Evolutionary conservation across 2,888 invertebrate species (phyloP).

Genomic region (Pomacea canaliculata): DNA sequence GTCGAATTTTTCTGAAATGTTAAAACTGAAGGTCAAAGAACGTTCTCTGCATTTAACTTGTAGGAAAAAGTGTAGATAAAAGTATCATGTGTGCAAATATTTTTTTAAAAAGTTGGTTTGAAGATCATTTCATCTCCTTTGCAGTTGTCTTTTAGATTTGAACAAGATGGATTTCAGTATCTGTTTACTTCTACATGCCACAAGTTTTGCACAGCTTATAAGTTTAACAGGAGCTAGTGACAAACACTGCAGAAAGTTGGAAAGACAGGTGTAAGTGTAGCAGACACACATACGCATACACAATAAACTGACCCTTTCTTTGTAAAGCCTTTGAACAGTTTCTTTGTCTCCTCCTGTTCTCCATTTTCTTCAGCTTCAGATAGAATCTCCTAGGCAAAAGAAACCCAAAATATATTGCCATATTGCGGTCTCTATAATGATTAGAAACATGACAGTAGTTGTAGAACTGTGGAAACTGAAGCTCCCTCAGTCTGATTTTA

Average conservation of each 20-base stretch:
- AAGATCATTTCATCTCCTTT: too few species aligned
- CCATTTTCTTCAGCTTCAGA: conserved; percentile 35
- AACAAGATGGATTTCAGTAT: too few species aligned
- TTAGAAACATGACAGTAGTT: too few species aligned
- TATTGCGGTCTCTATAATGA: not conserved
- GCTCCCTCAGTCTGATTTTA: too few species aligned
- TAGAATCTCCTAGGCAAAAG: conserved; percentile 8
- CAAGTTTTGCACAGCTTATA: too few species aligned
- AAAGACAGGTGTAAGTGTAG: too few species aligned
- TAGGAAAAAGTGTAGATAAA: not conserved
- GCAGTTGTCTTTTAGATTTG: too few species aligned
- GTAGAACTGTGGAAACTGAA: too few species aligned
- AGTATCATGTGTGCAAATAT: not conserved
- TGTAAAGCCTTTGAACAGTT: conserved; percentile 46
- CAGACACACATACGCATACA: not conserved
- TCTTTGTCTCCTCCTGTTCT: conserved; percentile 17
- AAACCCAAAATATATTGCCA: not conserved
- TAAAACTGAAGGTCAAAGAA: not conserved
- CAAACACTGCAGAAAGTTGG: too few species aligned
- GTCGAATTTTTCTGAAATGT: conserved; percentile 49
- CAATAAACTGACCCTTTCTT: conserved; percentile 23
- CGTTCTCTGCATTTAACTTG: not conserved
- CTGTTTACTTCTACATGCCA: too few species aligned
- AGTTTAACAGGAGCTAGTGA: too few species aligned
- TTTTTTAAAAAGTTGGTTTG: not conserved